Base-by-base conservation (phyloP, 1,140 invertebrate genomes). In the Spodoptera frugiperda region DNA sequence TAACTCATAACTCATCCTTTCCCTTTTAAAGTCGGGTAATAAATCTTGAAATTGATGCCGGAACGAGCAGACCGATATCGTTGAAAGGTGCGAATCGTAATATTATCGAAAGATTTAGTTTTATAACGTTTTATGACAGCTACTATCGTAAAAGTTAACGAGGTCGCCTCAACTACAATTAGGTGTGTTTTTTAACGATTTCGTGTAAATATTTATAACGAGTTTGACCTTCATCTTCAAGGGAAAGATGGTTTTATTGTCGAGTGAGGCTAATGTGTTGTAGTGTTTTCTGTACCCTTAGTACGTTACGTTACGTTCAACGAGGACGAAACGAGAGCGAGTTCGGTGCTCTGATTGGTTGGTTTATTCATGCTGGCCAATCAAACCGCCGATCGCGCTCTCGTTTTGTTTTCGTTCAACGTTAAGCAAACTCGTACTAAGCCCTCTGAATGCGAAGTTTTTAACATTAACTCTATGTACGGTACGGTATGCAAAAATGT, bases 1-100 rank as follows among this genome's bases (percentile, higher is more conserved):
- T 17, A 44, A 44, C 59, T 63, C 59, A 63, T 63, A 63, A 63
- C 33, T 44, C 33, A 12, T 63, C 59, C 59, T 63, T 63, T 63
- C 59, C 59, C 59, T 63, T 63, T 63, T 63, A 46, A 63, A 44
- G 33, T 63, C 33, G 59, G 33, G 15, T 63, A 63, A 63, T 63
- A 63, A 63, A 63, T 63, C 59, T 57, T 39, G n/a, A 57, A 14
- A 57, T 17, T 30, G 54, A 25, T 30, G 54, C 54, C 54, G 54
- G 54, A 57, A 57, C 54, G 54, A 30, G 21, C 21, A 0, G 25
- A 57, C 54, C 30, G 12, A 19, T 19, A 12, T 8, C 15, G 15
- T 15, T 63, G 59, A 63, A 63, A 63, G 59, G 59, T 63, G 59
- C 59, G 33, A 63, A 63, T 63, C 33, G 44, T 11, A 17, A 61